Percentiles rank a stretch among this genome's conserved stretches.
phyloP scores from a whole-genome alignment of 2,888 invertebrate species.

The Caenorhabditis drosophilae region DNA sequence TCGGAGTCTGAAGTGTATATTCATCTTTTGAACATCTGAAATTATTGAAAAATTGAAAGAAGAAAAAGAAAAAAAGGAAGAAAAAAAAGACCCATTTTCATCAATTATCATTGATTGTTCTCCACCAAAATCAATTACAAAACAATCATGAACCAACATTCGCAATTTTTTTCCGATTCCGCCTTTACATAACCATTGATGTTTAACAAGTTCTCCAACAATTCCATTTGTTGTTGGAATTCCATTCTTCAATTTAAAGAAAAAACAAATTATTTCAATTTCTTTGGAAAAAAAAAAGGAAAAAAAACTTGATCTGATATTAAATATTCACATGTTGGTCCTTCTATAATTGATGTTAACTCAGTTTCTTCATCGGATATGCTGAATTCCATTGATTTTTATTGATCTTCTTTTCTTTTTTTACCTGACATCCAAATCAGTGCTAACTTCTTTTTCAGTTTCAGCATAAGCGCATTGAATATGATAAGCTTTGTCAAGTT shows the following conservation, averaged over 20 bases:
- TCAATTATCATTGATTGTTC: constrained; percentile 58
- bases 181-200: constrained; percentile 55
- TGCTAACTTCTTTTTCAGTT: constrained; percentile 55
- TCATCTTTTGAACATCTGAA: constrained; percentile 58
- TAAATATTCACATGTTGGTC: constrained; percentile 53
- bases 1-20: constrained; percentile 59
- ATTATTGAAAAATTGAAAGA: not conserved
- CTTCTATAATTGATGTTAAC: constrained; percentile 31
- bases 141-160: constrained; percentile 63
- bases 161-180: constrained; percentile 16
- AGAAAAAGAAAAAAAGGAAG: no score
- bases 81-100: constrained; percentile 49
- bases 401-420: not conserved
- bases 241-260: constrained; percentile 10
- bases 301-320: constrained; percentile 13
- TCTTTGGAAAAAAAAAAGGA: not conserved
- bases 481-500: constrained; percentile 66
- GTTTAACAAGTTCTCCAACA: constrained; percentile 57
- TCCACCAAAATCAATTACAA: constrained; percentile 63
- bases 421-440: constrained; percentile 63
- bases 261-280: not conserved
- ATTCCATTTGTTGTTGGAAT: constrained; percentile 26
- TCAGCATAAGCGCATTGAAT: constrained; percentile 65
- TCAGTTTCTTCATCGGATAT: constrained; percentile 32
- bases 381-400: constrained; percentile 1